Percentiles rank a stretch among this genome's conserved stretches.
Evolutionary conservation across 2,888 invertebrate genomes (phyloP).

Genomic region (Sesamia inferens): DNA sequence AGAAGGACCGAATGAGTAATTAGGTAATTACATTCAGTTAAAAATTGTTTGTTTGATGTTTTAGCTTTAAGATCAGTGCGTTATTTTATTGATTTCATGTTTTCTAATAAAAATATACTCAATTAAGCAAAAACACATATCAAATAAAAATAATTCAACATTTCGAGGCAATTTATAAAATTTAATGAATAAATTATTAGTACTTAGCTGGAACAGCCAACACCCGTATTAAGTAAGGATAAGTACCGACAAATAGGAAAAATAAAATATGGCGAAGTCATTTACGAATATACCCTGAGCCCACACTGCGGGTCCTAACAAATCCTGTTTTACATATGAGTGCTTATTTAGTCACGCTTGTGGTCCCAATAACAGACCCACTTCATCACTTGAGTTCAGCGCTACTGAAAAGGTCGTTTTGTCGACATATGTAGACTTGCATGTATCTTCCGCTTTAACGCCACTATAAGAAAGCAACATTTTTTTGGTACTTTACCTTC

Average conservation of each 20-base stretch:
- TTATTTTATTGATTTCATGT: not conserved
- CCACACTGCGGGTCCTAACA: constrained; percentile 21
- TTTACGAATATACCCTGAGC: not conserved
- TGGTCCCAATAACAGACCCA: constrained; percentile 55
- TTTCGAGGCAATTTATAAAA: not conserved
- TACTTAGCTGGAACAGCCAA: not conserved
- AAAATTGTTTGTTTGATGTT: not conserved
- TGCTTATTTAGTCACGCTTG: constrained; percentile 51
- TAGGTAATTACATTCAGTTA: not conserved
- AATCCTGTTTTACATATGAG: constrained; percentile 55
- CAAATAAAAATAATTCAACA: not conserved
- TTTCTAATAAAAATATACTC: not conserved
- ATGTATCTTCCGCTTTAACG: constrained; percentile 39
- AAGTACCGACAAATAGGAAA: constrained; percentile 22
- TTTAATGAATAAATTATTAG: constrained; percentile 19
- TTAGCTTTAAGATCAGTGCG: not conserved
- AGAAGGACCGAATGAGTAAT: not conserved
- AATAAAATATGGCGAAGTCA: constrained; percentile 10
- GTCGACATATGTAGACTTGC: constrained; percentile 43
- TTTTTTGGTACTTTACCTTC: not conserved
- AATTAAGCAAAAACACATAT: not conserved
- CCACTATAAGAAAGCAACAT: constrained; percentile 26
- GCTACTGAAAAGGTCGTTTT: constrained; percentile 36
- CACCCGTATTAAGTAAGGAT: constrained; percentile 1
- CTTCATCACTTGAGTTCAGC: constrained; percentile 55